These are phyloP conservation scores for Emesis furor DNA, from an alignment of 2,888 invertebrate genomes.

Conservation along the genomic window DNA sequence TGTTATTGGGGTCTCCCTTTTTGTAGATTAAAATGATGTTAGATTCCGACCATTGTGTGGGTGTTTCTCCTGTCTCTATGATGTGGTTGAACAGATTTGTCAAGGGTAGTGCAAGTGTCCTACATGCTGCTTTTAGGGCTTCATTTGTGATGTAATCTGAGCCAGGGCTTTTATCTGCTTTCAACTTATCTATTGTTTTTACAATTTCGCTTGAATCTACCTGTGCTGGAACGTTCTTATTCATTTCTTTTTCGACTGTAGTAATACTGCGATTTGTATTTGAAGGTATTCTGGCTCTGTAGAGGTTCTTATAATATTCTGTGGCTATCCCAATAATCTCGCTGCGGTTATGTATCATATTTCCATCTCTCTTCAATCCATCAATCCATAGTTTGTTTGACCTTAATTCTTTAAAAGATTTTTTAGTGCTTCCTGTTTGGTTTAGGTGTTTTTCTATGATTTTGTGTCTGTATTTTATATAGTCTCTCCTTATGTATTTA, in stretches of 20 bases:
- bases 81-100: not conserved
- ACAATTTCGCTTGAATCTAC: too few species aligned
- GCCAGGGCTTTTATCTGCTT: not conserved
- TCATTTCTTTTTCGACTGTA: too few species aligned
- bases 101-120: not conserved
- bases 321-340: not conserved
- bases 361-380: not conserved
- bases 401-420: slow-evolving; percentile 25
- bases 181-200: not conserved
- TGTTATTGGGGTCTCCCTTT: too few species aligned
- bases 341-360: not conserved
- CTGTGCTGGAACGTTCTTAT: too few species aligned
- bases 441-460: slow-evolving; percentile 17
- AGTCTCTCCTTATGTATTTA: slow-evolving; percentile 7
- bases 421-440: slow-evolving; percentile 22
- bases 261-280: too few species aligned
- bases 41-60: not conserved
- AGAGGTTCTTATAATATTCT: not conserved
- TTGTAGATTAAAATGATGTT: not conserved
- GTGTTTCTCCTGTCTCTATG: not conserved
- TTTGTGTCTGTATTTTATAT: not conserved
- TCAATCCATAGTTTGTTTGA: not conserved
- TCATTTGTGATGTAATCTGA: not conserved
- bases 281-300: too few species aligned
- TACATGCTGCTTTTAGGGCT: not conserved